Evolutionary conservation across 2,113 vertebrate genomes (phyloP).

Genomic region (Emydura subglobosa): DNA sequence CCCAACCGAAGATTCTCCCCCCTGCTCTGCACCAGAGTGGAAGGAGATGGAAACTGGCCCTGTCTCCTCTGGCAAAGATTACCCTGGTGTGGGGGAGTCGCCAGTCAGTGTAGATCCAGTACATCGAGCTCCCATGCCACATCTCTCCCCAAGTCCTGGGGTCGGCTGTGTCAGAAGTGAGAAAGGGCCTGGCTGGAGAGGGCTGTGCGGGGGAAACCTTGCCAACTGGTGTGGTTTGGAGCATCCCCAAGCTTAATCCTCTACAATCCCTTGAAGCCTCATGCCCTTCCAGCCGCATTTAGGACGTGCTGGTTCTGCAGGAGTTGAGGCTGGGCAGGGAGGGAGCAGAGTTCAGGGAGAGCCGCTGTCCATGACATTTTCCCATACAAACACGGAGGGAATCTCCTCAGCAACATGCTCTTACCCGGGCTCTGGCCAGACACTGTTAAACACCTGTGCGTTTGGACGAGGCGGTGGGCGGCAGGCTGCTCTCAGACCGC

Average conservation of each 20-base stretch:
- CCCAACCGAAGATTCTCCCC: neutral
- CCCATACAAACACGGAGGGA: neutral
- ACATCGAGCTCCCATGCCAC: neutral
- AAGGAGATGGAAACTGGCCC: neutral
- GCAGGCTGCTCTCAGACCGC: neutral
- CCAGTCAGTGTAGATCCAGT: neutral
- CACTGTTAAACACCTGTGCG: neutral
- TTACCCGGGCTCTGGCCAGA: neutral
- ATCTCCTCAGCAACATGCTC: neutral
- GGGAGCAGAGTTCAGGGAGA: neutral
- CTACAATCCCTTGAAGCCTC: neutral
- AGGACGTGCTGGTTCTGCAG: neutral
- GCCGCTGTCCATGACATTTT: neutral
- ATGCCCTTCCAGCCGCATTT: neutral
- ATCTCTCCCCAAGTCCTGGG: neutral
- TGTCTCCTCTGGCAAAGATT: neutral
- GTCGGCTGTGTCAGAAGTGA: neutral
- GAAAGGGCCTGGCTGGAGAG: neutral
- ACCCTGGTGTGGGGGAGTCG: neutral
- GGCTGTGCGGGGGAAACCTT: neutral
- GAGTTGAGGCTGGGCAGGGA: neutral
- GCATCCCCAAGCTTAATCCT: neutral
- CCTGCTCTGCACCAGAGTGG: neutral
- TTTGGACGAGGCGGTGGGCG: neutral
- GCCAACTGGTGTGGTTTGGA: fast-evolving